phyloP scores from a whole-genome alignment of 2,797 vertebrate species.

The Pithecia hirsuta region DNA sequence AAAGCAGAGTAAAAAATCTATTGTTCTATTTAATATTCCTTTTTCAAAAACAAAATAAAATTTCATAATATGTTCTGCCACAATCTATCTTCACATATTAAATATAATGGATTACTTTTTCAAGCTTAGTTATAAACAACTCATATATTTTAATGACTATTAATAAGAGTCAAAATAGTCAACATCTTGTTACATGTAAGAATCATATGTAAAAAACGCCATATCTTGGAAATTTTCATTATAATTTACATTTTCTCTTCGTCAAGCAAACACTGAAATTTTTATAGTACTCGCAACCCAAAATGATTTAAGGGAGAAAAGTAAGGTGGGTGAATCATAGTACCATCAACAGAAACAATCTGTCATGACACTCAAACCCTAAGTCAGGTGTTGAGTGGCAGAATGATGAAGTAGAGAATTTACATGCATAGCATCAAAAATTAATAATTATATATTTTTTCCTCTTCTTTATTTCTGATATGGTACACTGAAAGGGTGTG shows the following conservation, averaged over 20 bases:
- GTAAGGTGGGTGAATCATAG: background rate
- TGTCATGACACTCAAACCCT: background rate
- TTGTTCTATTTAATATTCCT: background rate
- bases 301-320: background rate
- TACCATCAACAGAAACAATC: background rate
- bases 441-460: background rate
- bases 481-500: background rate
- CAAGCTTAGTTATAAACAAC: background rate
- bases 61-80: background rate
- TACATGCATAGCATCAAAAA: background rate
- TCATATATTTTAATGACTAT: background rate
- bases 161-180: background rate
- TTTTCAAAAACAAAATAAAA: background rate
- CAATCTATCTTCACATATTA: background rate
- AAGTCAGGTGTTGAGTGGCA: fast-evolving
- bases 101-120: background rate
- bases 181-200: background rate
- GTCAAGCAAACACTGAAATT: background rate
- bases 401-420: background rate
- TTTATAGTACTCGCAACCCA: background rate
- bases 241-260: background rate
- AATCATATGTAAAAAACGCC: background rate
- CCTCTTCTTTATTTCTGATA: background rate
- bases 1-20: background rate
- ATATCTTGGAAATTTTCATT: background rate